Evolutionary conservation across 2,888 invertebrate genomes (phyloP).

Genomic region (Cheilosia impressa): DNA sequence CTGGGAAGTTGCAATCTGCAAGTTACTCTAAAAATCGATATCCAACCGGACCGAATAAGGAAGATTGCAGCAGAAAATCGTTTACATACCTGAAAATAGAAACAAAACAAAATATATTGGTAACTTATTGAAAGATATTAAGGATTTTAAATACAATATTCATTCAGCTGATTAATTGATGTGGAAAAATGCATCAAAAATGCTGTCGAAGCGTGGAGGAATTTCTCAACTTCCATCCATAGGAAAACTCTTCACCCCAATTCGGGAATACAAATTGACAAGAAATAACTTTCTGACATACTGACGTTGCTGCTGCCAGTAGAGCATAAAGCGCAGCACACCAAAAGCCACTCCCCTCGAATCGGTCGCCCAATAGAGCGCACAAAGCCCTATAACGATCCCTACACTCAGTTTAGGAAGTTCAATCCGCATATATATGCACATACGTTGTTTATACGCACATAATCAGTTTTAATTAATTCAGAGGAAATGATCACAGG

Average conservation of each 20-base stretch:
- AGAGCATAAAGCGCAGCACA: constrained; percentile 53
- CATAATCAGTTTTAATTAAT: constrained; percentile 73
- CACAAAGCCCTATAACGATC: constrained; percentile 2
- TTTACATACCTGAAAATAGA: constrained; percentile 60
- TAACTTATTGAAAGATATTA: not conserved
- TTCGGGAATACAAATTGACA: constrained; percentile 68
- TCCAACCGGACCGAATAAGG: not conserved
- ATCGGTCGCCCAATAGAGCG: not conserved
- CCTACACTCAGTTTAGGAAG: constrained; percentile 54
- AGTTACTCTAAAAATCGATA: too few relatives aligned
- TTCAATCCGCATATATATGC: constrained; percentile 50
- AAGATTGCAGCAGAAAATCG: constrained; percentile 1
- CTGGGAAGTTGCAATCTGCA: too few relatives aligned
- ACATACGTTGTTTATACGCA: constrained; percentile 45
- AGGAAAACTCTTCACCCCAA: constrained; percentile 49
- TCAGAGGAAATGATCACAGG: constrained; percentile 74
- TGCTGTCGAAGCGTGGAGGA: constrained; percentile 37
- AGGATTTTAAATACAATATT: constrained; percentile 5
- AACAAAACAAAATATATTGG: constrained; percentile 9
- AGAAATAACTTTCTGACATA: constrained; percentile 57
- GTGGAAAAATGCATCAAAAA: constrained; percentile 19
- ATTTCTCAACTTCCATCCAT: constrained; percentile 19
- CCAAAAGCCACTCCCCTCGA: constrained; percentile 5
- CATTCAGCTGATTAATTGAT: too few relatives aligned
- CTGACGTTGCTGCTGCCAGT: constrained; percentile 30